Percentiles rank a stretch among this genome's conserved stretches.
These are phyloP conservation scores for Myotis lucifugus DNA, from an alignment of 2,113 vertebrate species.

Conservation along the genomic window DNA sequence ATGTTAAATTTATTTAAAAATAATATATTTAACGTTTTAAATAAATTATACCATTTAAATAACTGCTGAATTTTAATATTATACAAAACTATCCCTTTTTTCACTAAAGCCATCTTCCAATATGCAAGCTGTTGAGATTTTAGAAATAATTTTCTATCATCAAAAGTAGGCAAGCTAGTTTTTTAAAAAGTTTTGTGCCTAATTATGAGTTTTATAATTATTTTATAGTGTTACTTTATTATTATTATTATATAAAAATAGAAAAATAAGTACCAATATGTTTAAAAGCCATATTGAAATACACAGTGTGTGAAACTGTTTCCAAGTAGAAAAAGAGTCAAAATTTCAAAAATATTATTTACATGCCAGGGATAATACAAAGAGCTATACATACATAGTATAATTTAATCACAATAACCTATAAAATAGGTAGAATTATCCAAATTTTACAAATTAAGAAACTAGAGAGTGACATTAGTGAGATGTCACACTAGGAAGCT, in stretches of 20 bases:
- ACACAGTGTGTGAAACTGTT: neutral
- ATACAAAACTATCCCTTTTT: neutral
- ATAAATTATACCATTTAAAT: neutral
- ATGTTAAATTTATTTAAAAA: neutral
- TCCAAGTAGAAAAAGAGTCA: neutral
- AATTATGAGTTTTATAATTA: neutral
- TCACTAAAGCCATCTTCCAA: neutral
- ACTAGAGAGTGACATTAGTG: neutral
- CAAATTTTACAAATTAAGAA: constrained; percentile 2
- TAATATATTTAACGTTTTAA: neutral
- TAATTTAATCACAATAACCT: neutral
- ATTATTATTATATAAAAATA: neutral
- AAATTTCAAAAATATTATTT: neutral
- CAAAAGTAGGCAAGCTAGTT: neutral
- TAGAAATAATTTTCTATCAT: constrained; percentile 37
- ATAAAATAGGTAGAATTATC: neutral
- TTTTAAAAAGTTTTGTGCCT: neutral
- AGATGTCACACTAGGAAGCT: neutral
- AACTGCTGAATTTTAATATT: neutral
- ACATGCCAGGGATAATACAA: neutral
- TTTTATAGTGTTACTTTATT: neutral
- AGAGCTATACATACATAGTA: neutral
- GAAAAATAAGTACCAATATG: neutral
- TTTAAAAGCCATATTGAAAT: neutral
- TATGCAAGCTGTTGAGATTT: neutral